A percentile compares a stretch with the other conserved stretches of the same genome.
phyloP scores from a whole-genome alignment of 2,797 vertebrate genomes.

The Betta splendens region DNA sequence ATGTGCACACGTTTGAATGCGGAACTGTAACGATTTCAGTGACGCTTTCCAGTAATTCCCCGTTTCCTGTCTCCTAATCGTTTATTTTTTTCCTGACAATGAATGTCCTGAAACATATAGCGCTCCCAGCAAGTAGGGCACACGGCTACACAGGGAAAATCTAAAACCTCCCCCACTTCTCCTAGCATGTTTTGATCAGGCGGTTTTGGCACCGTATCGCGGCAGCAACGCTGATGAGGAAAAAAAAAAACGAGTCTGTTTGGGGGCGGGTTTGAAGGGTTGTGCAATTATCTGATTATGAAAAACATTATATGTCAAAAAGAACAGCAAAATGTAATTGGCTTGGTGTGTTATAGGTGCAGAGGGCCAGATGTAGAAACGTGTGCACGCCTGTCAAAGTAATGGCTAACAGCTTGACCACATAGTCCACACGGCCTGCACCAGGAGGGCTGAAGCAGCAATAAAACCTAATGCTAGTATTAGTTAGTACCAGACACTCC shows the following conservation, averaged over 20 bases:
- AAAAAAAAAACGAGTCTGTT: conserved; percentile 50
- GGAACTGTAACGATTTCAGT: conserved; percentile 34
- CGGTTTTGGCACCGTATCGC: conserved; percentile 47
- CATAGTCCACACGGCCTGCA: conserved; percentile 63
- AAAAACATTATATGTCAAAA: conserved; percentile 82
- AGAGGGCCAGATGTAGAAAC: conserved; percentile 73
- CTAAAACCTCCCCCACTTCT: conserved; percentile 8
- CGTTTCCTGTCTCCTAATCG: conserved; percentile 27
- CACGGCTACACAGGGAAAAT: background rate
- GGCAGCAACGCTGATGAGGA: conserved; percentile 33
- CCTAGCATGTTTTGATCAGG: conserved; percentile 44
- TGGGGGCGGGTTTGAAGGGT: conserved; percentile 63
- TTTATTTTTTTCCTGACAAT: conserved; percentile 30
- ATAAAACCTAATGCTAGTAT: conserved; percentile 72
- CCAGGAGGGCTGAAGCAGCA: conserved; percentile 63
- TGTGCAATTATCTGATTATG: conserved; percentile 79
- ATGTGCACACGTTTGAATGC: conserved; percentile 56
- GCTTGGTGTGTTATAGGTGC: conserved; percentile 60
- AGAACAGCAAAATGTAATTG: conserved; percentile 79
- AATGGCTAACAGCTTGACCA: conserved; percentile 79
- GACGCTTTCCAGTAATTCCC: conserved; percentile 57
- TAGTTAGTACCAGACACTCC: conserved; percentile 73
- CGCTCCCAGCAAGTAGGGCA: conserved; percentile 35
- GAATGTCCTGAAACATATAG: conserved; percentile 38
- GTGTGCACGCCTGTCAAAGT: conserved; percentile 73